Evolutionary conservation across 2,797 vertebrate genomes (phyloP).

Genomic region (Tragelaphus eurycerus): DNA sequence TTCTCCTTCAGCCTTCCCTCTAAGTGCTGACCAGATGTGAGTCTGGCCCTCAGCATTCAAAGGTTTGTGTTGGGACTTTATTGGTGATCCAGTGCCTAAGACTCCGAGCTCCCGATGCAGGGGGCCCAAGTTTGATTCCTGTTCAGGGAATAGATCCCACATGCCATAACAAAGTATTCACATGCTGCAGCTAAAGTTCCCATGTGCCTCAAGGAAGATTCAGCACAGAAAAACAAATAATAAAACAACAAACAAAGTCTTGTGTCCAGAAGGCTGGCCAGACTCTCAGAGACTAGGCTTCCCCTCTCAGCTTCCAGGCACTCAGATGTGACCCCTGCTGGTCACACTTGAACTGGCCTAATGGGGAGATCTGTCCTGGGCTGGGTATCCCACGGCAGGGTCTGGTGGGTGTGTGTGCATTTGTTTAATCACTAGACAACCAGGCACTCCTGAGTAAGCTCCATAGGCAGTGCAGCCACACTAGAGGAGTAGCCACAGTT

Average conservation of each 20-base stretch:
- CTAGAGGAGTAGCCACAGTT: background rate
- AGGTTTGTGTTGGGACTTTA: background rate
- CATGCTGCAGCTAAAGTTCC: background rate
- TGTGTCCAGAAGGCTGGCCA: background rate
- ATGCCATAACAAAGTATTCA: background rate
- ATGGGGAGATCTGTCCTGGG: background rate
- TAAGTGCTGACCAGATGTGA: background rate
- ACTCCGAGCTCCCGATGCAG: background rate
- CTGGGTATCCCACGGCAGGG: background rate
- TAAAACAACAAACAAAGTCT: background rate
- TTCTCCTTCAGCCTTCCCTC: background rate
- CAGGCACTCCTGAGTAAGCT: background rate
- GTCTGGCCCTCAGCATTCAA: background rate
- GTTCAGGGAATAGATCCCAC: background rate
- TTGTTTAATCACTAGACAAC: background rate
- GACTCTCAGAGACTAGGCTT: background rate
- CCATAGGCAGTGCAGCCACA: background rate
- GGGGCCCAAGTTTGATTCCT: background rate
- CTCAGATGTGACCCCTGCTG: background rate
- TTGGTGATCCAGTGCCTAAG: background rate
- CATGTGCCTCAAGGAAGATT: background rate
- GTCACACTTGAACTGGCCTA: background rate
- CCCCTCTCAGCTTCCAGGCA: background rate
- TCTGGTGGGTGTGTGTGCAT: background rate
- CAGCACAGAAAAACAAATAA: background rate